Evolutionary conservation across 2,113 vertebrate species (phyloP), one percentile per base, ranked within the genome.

Genomic region (Thinocorus orbignyianus): DNA sequence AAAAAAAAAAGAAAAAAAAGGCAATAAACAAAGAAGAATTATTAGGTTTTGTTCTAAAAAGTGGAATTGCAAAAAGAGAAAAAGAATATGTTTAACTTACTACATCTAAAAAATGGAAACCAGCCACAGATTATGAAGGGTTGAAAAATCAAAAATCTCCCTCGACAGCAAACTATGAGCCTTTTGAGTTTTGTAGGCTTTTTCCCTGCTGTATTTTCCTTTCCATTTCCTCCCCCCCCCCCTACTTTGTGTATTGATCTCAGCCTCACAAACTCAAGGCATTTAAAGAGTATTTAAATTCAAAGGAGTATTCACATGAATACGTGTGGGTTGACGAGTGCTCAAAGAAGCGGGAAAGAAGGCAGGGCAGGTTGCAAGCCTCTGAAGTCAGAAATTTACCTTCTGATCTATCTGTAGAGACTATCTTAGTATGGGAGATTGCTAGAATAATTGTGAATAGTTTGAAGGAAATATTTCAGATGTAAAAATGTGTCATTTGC

Each of bases 401-500:
- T 85, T 93, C 74, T 90, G 37, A 30, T 88, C 5, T 77, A 9
- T 80, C 62, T 80, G 25, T 73, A 82, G 41, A 91, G 49, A 77
- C n/a, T 65, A 64, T 30, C 37, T 61, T 71, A 72, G 22, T 25
- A 70, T 31, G 37, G 60, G 17, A 94, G 9, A 54, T 11, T 35
- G 41, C 8, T 80, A 80, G 66, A 92, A 51, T 85, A 82, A 80
- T 78, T 82, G 57, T 73, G 49, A 69, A 66, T 64, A 80, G n/a
- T 85, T 87, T 54, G 71, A 93, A 89, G 74, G 60, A 85, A 95
- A 77, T 24, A 90, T 90, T 96, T 93, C 78, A 86, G 72, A 72
- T 73, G 66, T 77, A 73, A 95, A 95, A 96, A 94, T 96, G 41
- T 96, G 95, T 91, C 95, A 94, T 80, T 94, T 91, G 85, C 58